Evolutionary conservation across 2,888 invertebrate species (phyloP).

Genomic region (Drosophila quasianomalipes): DNA sequence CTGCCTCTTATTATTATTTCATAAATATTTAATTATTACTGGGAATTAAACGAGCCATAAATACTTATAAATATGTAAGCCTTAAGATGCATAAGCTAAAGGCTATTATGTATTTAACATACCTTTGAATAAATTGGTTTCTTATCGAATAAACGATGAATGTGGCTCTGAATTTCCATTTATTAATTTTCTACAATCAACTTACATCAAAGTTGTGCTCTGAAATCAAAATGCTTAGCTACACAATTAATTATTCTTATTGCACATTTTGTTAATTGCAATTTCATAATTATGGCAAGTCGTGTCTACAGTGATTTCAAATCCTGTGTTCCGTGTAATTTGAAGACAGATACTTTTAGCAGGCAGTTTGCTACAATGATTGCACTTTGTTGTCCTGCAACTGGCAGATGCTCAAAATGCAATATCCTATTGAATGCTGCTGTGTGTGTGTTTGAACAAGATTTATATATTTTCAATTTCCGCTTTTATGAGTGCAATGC

Average conservation of each 20-base stretch:
- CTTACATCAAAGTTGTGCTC: background rate
- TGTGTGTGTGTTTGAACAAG: slow-evolving; percentile 45
- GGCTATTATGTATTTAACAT: background rate
- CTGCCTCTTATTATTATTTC: background rate
- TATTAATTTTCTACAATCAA: background rate
- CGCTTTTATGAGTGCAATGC: slow-evolving; percentile 70
- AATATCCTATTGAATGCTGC: slow-evolving; percentile 51
- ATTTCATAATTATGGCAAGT: slow-evolving; percentile 1
- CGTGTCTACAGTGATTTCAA: background rate
- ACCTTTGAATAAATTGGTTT: background rate
- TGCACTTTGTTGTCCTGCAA: slow-evolving; percentile 33
- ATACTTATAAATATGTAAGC: background rate
- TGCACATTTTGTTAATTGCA: background rate
- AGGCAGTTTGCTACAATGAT: slow-evolving; percentile 33
- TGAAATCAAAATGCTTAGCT: slow-evolving; percentile 1
- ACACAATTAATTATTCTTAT: background rate
- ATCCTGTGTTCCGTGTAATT: slow-evolving; percentile 27
- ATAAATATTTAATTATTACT: background rate
- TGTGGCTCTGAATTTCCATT: background rate
- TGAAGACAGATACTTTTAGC: slow-evolving; percentile 14
- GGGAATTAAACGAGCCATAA: background rate
- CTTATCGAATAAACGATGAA: background rate
- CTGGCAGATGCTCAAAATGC: slow-evolving; percentile 49
- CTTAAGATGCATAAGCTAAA: background rate
- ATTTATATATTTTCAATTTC: slow-evolving; percentile 79